Base-by-base conservation (phyloP, 2,888 invertebrate genomes). In the Leptinotarsa rubiginosa region DNA sequence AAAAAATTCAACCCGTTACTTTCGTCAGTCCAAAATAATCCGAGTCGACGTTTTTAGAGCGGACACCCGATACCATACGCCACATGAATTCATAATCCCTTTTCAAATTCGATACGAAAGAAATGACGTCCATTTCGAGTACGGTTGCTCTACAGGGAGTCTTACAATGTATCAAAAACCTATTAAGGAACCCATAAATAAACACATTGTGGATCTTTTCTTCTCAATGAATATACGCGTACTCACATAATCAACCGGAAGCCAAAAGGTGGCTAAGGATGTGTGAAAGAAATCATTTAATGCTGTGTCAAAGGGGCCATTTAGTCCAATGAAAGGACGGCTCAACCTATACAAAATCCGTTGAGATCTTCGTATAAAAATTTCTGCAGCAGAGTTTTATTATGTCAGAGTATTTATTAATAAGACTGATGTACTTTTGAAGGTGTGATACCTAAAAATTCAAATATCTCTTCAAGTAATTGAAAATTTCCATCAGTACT, bases 111-210 rank as follows among this genome's bases (percentile, higher is more conserved):
- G 64, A 52, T 50, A 16, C 62, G 64, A 52, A 64, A 65, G 65
- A 59, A 65, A 64, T 70, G 50, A 25, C 49, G 49, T 65, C 62
- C 69, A 50, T 76, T 66, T 77, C 73, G 74, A 78, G 76, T 74
- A 70, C 65, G 72, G 69, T 72, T 64, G 65, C 76, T 66, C 78
- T 15, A 50, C 72, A 64, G 76, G 76, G 72, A 70, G 72, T 71
- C 78, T 80, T 77, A 76, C 72, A 78, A 79, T 79, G 79, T 78
- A 80, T 80, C 78, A 80, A 80, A 80, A 78, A 76, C 71, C 74
- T 78, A 80, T 80, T 78, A 80, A 75, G 76, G 75, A 70, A 52
- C 75, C 78, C 75, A 75, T 78, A 78, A 78, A 76, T 78, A 78
- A 78, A 75, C 78, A 74, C 78, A 78, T 72, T 73, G 76, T 78